Percentiles rank a stretch among this genome's conserved stretches.
These are phyloP conservation scores for Sesamia nonagrioides DNA, from an alignment of 1,140 invertebrate genomes.

Conservation along the genomic window DNA sequence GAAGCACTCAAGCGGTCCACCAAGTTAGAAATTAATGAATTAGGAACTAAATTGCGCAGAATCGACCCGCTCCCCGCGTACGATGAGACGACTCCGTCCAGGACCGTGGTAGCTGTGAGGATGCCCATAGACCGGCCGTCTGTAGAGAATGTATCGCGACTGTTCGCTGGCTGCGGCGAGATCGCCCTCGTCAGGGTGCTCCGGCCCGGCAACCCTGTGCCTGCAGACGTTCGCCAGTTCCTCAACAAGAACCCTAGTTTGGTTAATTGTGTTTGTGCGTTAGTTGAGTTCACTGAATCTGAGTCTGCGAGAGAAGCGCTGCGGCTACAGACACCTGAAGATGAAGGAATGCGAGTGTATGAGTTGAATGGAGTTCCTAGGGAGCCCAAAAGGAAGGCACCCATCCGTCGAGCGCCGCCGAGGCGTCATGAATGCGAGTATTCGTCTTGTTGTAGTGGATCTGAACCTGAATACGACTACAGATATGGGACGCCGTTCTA, in stretches of 20 bases:
- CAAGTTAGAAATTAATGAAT: constrained; percentile 96
- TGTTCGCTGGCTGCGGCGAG: constrained; percentile 95
- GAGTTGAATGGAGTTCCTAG: constrained; percentile 88
- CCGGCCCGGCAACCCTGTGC: constrained; percentile 94
- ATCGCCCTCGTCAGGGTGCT: constrained; percentile 95
- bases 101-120: constrained; percentile 95
- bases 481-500: constrained; percentile 86
- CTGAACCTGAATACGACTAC: constrained; percentile 90
- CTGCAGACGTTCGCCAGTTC: constrained; percentile 95
- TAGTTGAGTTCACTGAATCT: constrained; percentile 96
- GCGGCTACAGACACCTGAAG: constrained; percentile 87
- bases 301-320: constrained; percentile 94
- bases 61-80: constrained; percentile 95
- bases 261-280: constrained; percentile 93
- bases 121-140: constrained; percentile 94
- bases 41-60: constrained; percentile 96
- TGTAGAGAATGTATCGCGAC: constrained; percentile 95
- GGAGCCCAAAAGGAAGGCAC: constrained; percentile 88
- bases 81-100: constrained; percentile 96
- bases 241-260: constrained; percentile 96
- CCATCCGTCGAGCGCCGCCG: constrained; percentile 79
- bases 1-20: constrained; percentile 93
- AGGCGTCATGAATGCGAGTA: constrained; percentile 84
- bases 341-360: constrained; percentile 87
- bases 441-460: constrained; percentile 91